Evolutionary conservation across 2,888 invertebrate genomes (phyloP), one percentile per base, ranked within the genome.

Genomic region (Tenthredo livida): DNA sequence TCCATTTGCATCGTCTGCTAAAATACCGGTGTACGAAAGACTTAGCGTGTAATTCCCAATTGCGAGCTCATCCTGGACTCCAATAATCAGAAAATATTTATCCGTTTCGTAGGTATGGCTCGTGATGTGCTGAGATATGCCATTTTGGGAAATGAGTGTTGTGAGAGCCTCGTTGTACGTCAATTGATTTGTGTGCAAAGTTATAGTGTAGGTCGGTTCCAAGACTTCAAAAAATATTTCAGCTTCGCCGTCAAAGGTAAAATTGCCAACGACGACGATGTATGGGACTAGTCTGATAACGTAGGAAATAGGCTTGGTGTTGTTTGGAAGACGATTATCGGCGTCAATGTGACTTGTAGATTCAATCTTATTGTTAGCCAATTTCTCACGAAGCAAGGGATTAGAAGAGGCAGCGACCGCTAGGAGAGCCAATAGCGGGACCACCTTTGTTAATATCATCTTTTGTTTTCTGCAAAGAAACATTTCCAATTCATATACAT

Each of bases 121-220:
- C 17, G 37, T 50, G 77, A 21, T 6, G 1, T 0, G 0, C 2
- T 67, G 21, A 1, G 2, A 10, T 0, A 88, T 78, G 2, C 25
- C 17, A 0, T 12, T 1, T 1, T 67, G 47, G 0, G 17, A 17
- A 21, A 89, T 65, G 0, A 72, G 37, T 2, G 72, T 72, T 4
- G 72, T 72, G 72, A 33, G 33, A 37, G n/a, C n/a, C 33, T 72
- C 72, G n/a, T 72, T 33, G 72, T 17, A 72, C 2, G 29, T 33
- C 0, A 89, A 75, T 1, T 85, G 84, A 6, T 90, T 89, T 25
- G 6, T 43, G 43, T 98, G 97, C 87, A 98, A 94, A 0, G 96
- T 96, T 33, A 98, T 94, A 91, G 96, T 95, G 75, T 95, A 93
- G 0, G 96, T 96, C 47, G 94, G 94, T 85, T 95, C 93, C 15